Percentiles rank a stretch among this genome's conserved stretches.
These are phyloP conservation scores for Falco novaeseelandiae DNA, from an alignment of 2,797 vertebrate genomes.

Conservation along the genomic window DNA sequence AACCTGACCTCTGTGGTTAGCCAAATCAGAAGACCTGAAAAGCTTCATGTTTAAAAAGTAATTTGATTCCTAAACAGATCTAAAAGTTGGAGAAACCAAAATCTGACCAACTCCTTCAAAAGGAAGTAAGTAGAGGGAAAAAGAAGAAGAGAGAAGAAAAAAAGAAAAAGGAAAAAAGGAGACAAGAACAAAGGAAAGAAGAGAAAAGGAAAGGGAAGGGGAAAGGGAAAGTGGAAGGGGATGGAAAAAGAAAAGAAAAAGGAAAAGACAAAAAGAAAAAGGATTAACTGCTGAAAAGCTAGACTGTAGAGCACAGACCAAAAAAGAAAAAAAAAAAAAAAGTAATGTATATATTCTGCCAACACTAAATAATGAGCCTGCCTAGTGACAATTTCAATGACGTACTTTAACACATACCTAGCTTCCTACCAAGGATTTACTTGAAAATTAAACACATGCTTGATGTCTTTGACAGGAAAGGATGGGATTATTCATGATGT, in stretches of 20 bases:
- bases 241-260: too few species aligned
- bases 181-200: too few species aligned
- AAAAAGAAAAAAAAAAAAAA: background rate
- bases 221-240: accelerated
- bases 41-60: background rate
- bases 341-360: background rate
- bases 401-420: background rate
- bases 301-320: background rate
- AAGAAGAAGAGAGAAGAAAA: too few species aligned
- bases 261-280: too few species aligned
- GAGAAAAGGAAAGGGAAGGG: too few species aligned
- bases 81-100: conserved; percentile 14
- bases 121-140: background rate
- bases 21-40: conserved; percentile 12
- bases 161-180: accelerated
- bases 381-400: background rate
- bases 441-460: background rate
- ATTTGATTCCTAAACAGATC: conserved; percentile 20
- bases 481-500: background rate
- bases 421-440: background rate
- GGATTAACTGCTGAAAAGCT: background rate
- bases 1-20: conserved; percentile 34
- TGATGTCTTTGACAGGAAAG: background rate
- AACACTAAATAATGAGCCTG: background rate
- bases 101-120: background rate